Conservation (phyloP, 92 coral and sea anemone species). For the Montipora capitata region DNA sequence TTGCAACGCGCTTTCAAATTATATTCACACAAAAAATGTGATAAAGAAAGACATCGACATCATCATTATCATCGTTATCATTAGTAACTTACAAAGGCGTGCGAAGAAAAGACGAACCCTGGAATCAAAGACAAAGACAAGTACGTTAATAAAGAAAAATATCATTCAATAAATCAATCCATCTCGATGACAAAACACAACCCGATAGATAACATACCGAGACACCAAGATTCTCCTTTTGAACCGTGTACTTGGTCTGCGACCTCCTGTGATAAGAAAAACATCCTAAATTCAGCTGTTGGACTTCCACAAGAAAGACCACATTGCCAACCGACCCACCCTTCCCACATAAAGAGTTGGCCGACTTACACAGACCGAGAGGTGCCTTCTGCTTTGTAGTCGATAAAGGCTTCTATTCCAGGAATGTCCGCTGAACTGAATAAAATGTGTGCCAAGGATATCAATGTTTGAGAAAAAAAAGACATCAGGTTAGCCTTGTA, state of each 20-base stretch:
- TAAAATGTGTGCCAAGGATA: background rate
- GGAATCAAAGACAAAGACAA: background rate
- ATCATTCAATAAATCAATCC: background rate
- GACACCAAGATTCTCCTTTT: slow-evolving; percentile 5
- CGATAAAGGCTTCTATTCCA: slow-evolving; percentile 71
- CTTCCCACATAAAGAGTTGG: background rate
- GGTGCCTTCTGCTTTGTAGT: slow-evolving; percentile 61
- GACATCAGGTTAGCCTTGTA: too few species aligned
- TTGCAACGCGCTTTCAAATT: too few species aligned
- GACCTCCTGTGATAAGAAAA: slow-evolving; percentile 23
- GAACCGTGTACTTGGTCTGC: slow-evolving; percentile 16
- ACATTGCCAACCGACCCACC: background rate
- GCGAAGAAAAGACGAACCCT: slow-evolving; percentile 5
- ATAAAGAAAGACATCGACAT: too few species aligned
- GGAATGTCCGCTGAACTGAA: slow-evolving; percentile 72
- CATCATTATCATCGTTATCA: too few species aligned
- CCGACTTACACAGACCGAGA: slow-evolving; percentile 35
- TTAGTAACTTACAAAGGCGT: slow-evolving; percentile 1
- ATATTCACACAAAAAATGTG: too few species aligned
- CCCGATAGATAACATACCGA: background rate
- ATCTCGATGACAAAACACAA: background rate
- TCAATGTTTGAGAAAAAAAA: background rate
- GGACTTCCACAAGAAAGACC: background rate
- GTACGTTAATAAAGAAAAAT: background rate
- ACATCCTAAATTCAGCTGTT: background rate